Evolutionary conservation across 2,797 vertebrate species (phyloP), one percentile per base, ranked within the genome.

Genomic region (Sebastes variabilis): DNA sequence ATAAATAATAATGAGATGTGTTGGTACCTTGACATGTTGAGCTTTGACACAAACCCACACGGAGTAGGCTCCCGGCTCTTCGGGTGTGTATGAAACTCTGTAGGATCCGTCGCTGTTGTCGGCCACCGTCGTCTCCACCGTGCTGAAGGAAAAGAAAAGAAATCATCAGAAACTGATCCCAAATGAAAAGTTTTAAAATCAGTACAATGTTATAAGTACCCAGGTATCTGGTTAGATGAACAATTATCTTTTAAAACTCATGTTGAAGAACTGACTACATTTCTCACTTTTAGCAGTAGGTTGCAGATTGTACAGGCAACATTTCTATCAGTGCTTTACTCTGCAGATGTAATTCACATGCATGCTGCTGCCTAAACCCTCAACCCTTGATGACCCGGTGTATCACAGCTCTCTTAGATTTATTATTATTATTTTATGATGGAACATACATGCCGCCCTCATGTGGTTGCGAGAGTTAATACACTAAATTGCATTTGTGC

Each of bases 71-170:
- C 98, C 98, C 0, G 94, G 81, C 56, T 97, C 96, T 46, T 87
- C 84, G 1, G 97, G 96, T 2, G 89, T 96, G 86, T 96, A 99
- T 20, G 96, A 97, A 22, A 98, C 86, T 1, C 20, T 64, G 88
- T 97, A 99, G 0, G 97, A 97, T 1, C 98, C 97, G 3, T 99
- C 95, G 6, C 82, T 81, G 59, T 97, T 97, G 90, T 98, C 97
- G 10, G 91, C 89, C 59, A 98, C 94, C 0, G 86, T 71, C 0
- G 96, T 76, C 86, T 95, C 94, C 84, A 96, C 81, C 1, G 87
- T 80, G 89, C 98, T 99, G 76, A 14, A 59, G 34, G 34, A 42
- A 16, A n/a, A 52, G 20, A 52, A 52, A 20, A 52, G 8, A 46
- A 46, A 55, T 12, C 56, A 16, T 4, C 56, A 16, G 56, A 58